These are phyloP conservation scores for Myotis davidii DNA, from an alignment of 2,113 vertebrate species.

Conservation along the genomic window DNA sequence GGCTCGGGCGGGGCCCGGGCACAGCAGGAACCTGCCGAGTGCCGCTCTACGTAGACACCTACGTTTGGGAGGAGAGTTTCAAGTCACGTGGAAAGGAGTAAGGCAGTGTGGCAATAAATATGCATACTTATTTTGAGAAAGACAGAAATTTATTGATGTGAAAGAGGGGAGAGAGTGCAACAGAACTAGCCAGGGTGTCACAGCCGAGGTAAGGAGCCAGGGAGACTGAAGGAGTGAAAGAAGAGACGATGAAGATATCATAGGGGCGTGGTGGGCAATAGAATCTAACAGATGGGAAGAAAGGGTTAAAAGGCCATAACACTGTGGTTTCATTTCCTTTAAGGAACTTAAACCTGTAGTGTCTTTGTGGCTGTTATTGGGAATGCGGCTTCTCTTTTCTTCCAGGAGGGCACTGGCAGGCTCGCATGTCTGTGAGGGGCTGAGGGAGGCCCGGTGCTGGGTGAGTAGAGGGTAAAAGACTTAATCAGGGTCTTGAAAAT, in stretches of 20 bases:
- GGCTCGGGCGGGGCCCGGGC: not conserved
- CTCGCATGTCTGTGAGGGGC: not conserved
- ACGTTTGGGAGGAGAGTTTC: not conserved
- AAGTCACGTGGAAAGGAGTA: not conserved
- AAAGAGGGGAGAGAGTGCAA: not conserved
- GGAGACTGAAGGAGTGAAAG: not conserved
- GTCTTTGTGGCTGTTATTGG: not conserved
- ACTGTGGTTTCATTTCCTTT: not conserved
- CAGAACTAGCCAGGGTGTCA: not conserved
- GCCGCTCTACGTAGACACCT: not conserved
- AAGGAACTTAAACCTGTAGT: not conserved
- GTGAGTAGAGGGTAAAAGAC: not conserved
- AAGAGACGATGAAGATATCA: not conserved
- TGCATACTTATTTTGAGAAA: not conserved
- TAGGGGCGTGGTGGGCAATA: not conserved
- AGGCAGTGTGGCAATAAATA: not conserved
- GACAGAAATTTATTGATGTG: not conserved
- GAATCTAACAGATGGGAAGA: not conserved
- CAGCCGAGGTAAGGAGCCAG: not conserved
- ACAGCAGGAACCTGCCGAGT: not conserved
- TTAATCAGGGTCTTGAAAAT: not conserved
- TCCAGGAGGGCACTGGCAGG: not conserved
- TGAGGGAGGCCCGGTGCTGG: not conserved
- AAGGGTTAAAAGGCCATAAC: not conserved
- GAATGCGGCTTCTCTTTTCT: not conserved